Evolutionary conservation across 2,797 vertebrate species (phyloP).

Genomic region (Phyllotis vaccarum): DNA sequence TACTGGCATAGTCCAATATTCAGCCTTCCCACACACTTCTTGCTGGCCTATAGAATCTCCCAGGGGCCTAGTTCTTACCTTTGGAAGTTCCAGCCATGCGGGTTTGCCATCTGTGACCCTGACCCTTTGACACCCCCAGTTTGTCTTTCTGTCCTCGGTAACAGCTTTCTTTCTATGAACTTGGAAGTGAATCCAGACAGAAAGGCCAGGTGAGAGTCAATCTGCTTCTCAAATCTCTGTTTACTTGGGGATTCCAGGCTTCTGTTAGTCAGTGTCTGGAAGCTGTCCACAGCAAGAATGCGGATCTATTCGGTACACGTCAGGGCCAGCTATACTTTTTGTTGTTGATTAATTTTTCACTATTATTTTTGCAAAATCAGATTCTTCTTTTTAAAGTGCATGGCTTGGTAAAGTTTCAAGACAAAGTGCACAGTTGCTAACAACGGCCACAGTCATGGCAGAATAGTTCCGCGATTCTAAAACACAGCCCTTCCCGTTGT

Average conservation of each 20-base stretch:
- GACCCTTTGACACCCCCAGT: not conserved
- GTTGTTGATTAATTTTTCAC: not conserved
- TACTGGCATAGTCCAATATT: not conserved
- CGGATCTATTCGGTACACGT: not conserved
- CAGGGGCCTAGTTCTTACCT: not conserved
- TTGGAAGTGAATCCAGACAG: not conserved
- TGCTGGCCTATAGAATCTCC: not conserved
- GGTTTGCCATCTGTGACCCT: not conserved
- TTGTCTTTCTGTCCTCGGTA: not conserved
- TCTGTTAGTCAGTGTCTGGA: not conserved
- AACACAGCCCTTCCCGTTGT: not conserved
- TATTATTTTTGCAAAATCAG: not conserved
- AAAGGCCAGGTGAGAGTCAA: not conserved
- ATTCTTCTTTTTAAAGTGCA: not conserved
- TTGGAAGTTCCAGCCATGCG: not conserved
- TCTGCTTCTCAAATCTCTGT: not conserved
- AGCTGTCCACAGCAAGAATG: not conserved
- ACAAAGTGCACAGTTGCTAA: not conserved
- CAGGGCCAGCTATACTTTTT: not conserved
- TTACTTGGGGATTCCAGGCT: not conserved
- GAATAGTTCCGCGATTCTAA: not conserved
- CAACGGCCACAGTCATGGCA: not conserved
- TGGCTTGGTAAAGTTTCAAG: not conserved
- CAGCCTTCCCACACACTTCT: not conserved
- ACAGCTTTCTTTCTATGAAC: not conserved